Evolutionary conservation across 2,113 vertebrate genomes (phyloP), one percentile per base, ranked within the genome.

Genomic region (Scartelaos histophorus): DNA sequence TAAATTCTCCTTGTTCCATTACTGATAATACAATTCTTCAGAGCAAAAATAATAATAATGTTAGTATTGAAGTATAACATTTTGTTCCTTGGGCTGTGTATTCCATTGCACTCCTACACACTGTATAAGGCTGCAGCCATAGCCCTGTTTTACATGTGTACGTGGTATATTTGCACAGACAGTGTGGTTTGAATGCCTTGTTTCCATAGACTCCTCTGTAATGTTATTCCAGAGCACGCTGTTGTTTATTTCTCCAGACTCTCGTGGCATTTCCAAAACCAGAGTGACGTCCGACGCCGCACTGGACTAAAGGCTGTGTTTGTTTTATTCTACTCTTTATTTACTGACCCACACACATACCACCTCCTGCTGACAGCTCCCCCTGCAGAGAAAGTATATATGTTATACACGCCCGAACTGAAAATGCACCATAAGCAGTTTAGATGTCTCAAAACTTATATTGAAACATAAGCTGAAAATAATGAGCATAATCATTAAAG

Each of bases 161-260:
- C 16, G 16, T 67, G 77, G 69, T 74, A 71, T 68, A 29, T 69
- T 74, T 64, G 67, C 73, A 56, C 57, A 70, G 61, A 64, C 57
- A 22, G 76, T 68, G 67, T 70, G 76, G 58, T 54, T 9, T 56
- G 17, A 68, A 24, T 25, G 51, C 65, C 67, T 43, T 73, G 68
- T 82, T 85, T 80, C 74, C 77, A 82, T 79, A 64, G 51, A 76
- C 25, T 66, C 45, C 57, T 54, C 49, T 34, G 19, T 69, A 58
- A 60, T 77, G 79, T 79, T 79, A 76, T 77, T 25, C 62, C 67
- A 25, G 54, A 60, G 73, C 1, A 10, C 62, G 2, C 29, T 0
- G 13, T 21, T 78, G 82, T 87, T 82, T 87, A 82, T 84, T 82
- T 80, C 71, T 79, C 71, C 58, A 73, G 25, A 68, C 45, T n/a